phyloP scores from a whole-genome alignment of 2,113 vertebrate genomes.

The Chloropsis hardwickii region DNA sequence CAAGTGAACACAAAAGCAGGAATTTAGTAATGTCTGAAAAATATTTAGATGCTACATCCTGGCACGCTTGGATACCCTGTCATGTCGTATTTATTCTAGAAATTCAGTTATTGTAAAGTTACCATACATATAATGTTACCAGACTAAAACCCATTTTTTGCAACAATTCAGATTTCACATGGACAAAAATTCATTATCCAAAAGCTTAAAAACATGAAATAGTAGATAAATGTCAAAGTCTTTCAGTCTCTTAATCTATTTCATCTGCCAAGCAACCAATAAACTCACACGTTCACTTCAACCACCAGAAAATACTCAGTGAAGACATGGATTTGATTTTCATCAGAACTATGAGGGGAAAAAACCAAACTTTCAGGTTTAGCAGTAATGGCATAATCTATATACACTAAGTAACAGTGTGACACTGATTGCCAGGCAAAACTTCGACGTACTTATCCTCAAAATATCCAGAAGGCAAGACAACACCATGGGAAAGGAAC shows the following conservation, averaged over 20 bases:
- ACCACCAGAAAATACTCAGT: neutral
- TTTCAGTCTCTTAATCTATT: neutral
- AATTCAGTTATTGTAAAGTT: neutral
- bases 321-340: neutral
- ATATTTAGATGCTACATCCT: neutral
- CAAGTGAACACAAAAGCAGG: neutral
- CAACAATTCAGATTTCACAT: neutral
- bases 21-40: neutral
- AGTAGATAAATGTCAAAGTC: neutral
- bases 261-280: neutral
- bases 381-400: neutral
- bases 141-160: neutral
- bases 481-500: fast-evolving
- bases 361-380: neutral
- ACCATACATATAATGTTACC: neutral
- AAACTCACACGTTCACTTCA: neutral
- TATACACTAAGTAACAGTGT: neutral
- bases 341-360: neutral
- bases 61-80: neutral
- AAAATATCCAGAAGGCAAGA: neutral
- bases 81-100: neutral
- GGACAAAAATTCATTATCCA: neutral
- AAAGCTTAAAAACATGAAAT: neutral
- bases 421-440: neutral
- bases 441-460: neutral